phyloP scores from a whole-genome alignment of 1,140 invertebrate genomes.

The Drosophila mauritiana region DNA sequence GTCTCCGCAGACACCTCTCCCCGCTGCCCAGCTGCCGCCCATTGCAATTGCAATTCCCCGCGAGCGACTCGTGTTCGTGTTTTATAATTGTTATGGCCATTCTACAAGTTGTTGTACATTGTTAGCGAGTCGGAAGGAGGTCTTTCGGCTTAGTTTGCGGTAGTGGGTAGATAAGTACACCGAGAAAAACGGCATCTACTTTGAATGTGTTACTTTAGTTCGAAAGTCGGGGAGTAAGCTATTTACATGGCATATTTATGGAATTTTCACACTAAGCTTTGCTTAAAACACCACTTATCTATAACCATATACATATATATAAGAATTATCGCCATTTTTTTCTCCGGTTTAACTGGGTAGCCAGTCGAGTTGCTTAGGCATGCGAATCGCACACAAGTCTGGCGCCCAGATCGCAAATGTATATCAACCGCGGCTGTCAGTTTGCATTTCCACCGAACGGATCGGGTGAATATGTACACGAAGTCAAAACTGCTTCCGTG shows the following conservation, averaged over 20 bases:
- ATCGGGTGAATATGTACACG: conserved; percentile 7
- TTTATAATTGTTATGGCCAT: conserved; percentile 65
- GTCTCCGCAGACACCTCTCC: conserved; percentile 14
- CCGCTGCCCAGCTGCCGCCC: not conserved
- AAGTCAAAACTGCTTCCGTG: conserved; percentile 23
- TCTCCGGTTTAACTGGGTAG: conserved; percentile 6
- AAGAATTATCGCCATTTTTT: not conserved
- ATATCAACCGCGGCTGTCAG: conserved; percentile 22
- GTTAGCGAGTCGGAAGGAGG: conserved; percentile 30
- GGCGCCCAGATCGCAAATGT: conserved; percentile 33
- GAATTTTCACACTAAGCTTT: no score
- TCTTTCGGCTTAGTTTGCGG: conserved; percentile 15
- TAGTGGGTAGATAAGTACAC: not conserved
- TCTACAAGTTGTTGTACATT: conserved; percentile 54
- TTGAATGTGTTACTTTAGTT: not conserved
- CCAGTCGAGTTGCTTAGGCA: conserved; percentile 25
- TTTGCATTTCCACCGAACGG: conserved; percentile 31
- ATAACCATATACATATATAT: no score
- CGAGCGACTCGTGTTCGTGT: conserved; percentile 45
- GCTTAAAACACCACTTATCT: no score
- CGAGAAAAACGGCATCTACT: not conserved
- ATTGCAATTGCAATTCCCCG: not conserved
- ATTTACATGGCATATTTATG: no score
- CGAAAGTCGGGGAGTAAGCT: no score
- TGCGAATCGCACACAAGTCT: conserved; percentile 49